Conservation (phyloP, 2,113 vertebrate genomes). For the Crotophaga sulcirostris region DNA sequence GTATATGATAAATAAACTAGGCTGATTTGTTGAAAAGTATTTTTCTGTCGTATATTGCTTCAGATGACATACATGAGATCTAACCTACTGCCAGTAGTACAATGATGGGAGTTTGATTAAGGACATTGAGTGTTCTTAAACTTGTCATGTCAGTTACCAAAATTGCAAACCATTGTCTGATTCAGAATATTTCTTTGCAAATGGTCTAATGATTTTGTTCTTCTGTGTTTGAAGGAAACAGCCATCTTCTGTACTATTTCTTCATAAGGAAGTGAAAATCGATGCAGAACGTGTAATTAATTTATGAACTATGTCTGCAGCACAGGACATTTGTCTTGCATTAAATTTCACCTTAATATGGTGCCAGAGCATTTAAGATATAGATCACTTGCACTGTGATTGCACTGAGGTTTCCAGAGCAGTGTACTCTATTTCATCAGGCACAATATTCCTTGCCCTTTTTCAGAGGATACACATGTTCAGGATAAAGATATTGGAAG, state of each 20-base stretch:
- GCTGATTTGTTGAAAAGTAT: background rate
- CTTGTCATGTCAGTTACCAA: background rate
- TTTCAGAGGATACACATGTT: background rate
- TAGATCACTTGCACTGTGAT: background rate
- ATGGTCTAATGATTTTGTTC: background rate
- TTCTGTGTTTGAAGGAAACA: background rate
- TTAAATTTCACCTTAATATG: constrained; percentile 7
- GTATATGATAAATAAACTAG: background rate
- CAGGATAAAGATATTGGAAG: background rate
- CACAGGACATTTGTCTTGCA: background rate
- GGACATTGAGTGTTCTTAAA: background rate
- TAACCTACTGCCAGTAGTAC: background rate
- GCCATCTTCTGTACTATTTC: background rate
- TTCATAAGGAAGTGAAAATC: background rate
- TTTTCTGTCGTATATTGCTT: constrained; percentile 7
- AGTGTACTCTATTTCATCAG: background rate
- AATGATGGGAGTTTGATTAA: background rate
- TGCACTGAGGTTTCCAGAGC: background rate
- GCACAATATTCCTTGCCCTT: background rate
- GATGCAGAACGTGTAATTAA: background rate
- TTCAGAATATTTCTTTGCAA: background rate
- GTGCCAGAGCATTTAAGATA: background rate
- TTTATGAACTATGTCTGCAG: background rate
- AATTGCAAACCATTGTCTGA: background rate
- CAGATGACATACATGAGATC: background rate